These are phyloP conservation scores for Aurelia sp. DNA, from an alignment of 30 jellyfish, hydroid and myxozoan genomes.

Conservation along the genomic window DNA sequence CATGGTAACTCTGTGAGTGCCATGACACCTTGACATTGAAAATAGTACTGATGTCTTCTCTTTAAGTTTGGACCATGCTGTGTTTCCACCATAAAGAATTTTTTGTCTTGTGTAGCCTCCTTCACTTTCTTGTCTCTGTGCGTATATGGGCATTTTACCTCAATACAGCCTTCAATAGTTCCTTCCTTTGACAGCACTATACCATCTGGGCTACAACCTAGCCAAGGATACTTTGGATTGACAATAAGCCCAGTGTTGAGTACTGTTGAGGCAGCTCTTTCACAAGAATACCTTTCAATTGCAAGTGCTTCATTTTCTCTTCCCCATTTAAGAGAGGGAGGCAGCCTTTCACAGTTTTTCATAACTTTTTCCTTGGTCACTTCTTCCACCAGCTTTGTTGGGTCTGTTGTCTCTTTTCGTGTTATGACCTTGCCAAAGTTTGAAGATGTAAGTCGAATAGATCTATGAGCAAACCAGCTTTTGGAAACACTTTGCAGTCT, in stretches of 20 bases:
- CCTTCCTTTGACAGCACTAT: not conserved
- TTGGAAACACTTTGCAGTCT: too few species aligned
- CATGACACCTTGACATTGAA: constrained; percentile 60
- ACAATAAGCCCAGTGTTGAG: constrained; percentile 31
- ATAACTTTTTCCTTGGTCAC: too few species aligned
- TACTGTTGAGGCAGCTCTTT: too few species aligned
- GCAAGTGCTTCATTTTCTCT: too few species aligned
- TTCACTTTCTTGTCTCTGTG: not conserved
- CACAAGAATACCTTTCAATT: too few species aligned
- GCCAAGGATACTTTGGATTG: constrained; percentile 60
- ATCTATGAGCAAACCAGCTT: too few species aligned
- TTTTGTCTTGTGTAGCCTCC: not conserved
- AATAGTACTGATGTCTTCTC: not conserved
- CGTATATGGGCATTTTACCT: constrained; percentile 42
- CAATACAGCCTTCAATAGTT: constrained; percentile 4
- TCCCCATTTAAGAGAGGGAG: too few species aligned
- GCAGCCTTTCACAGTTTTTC: too few species aligned
- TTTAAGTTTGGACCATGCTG: not conserved
- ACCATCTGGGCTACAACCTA: constrained; percentile 64
- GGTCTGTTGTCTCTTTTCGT: too few species aligned
- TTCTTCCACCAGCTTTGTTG: too few species aligned
- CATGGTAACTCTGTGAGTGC: not conserved
- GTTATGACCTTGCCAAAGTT: too few species aligned
- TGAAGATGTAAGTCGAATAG: too few species aligned
- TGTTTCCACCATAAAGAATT: not conserved